Conservation (phyloP, 2,888 invertebrate genomes). For the Germaria angustata region DNA sequence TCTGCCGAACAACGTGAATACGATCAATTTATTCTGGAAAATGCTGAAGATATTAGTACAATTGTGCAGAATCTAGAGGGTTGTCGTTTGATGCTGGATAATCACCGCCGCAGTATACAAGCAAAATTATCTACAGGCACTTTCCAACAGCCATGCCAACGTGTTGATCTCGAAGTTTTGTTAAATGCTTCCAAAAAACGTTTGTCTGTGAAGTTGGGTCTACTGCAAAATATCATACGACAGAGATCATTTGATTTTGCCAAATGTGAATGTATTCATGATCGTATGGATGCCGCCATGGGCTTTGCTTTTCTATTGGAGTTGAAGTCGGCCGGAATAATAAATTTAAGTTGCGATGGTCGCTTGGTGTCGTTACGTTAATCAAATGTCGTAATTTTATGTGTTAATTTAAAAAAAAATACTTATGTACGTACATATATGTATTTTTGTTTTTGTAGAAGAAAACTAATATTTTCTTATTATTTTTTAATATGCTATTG, state of each 20-base stretch:
- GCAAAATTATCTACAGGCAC: neutral
- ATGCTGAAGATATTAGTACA: conserved; percentile 51
- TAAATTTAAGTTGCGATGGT: conserved; percentile 68
- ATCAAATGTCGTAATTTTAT: neutral
- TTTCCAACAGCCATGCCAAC: neutral
- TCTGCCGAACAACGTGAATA: conserved; percentile 49
- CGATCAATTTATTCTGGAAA: conserved; percentile 61
- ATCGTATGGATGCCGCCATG: conserved; percentile 69
- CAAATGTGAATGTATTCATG: conserved; percentile 63
- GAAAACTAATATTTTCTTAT: no score
- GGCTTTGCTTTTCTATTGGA: conserved; percentile 71
- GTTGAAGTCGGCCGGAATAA: conserved; percentile 69
- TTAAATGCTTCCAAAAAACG: conserved; percentile 55
- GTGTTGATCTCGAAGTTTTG: conserved; percentile 56
- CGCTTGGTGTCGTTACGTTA: conserved; percentile 56
- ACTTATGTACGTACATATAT: no score
- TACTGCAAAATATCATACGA: conserved; percentile 70
- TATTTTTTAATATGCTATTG: no score
- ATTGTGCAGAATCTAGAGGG: conserved; percentile 56
- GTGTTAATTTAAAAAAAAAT: no score
- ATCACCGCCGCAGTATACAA: conserved; percentile 7
- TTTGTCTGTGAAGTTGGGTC: conserved; percentile 62
- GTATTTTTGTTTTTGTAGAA: no score
- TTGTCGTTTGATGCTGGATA: conserved; percentile 52
- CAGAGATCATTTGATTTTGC: conserved; percentile 69